Percentiles rank a stretch among this genome's conserved stretches.
phyloP scores from a whole-genome alignment of 2,113 vertebrate species.

The Nerophis ophidion region DNA sequence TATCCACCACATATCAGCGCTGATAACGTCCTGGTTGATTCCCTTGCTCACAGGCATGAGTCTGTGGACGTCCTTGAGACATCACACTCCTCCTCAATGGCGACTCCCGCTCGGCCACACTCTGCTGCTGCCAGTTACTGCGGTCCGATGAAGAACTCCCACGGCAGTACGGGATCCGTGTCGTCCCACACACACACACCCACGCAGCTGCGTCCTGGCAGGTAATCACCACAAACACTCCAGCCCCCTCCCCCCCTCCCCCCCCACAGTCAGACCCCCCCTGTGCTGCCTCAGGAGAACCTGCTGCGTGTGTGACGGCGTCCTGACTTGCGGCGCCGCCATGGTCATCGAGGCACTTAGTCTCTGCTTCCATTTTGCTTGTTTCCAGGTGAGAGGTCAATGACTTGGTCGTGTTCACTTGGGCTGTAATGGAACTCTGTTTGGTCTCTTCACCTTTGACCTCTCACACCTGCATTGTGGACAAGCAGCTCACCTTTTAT shows the following conservation, averaged over 20 bases:
- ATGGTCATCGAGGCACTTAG: conserved; percentile 95
- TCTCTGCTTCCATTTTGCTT: conserved; percentile 94
- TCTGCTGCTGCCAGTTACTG: conserved; percentile 58
- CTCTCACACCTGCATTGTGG: not conserved
- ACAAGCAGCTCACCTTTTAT: not conserved
- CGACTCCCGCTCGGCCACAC: conserved; percentile 60
- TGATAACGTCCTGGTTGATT: not conserved
- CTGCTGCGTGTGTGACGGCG: conserved; percentile 85
- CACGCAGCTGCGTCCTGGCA: conserved; percentile 54
- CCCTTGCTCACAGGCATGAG: conserved; percentile 76
- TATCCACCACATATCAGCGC: too few species aligned
- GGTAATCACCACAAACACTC: conserved; percentile 55
- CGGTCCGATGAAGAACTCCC: conserved; percentile 56
- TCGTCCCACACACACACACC: conserved; percentile 15
- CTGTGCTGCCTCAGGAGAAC: conserved; percentile 76
- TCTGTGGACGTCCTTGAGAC: conserved; percentile 85
- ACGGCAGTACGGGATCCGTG: conserved; percentile 45
- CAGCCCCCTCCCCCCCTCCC: too few species aligned
- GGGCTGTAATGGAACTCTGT: not conserved
- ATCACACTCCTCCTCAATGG: conserved; percentile 38
- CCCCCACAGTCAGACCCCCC: too few species aligned
- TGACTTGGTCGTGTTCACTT: not conserved
- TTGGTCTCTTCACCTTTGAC: not conserved
- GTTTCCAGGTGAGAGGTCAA: conserved; percentile 91
- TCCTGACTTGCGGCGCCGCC: conserved; percentile 89